Percentiles rank a stretch among this genome's conserved stretches.
Conservation (phyloP, 2,113 vertebrate genomes). For the Craseonycteris thonglongyai region DNA sequence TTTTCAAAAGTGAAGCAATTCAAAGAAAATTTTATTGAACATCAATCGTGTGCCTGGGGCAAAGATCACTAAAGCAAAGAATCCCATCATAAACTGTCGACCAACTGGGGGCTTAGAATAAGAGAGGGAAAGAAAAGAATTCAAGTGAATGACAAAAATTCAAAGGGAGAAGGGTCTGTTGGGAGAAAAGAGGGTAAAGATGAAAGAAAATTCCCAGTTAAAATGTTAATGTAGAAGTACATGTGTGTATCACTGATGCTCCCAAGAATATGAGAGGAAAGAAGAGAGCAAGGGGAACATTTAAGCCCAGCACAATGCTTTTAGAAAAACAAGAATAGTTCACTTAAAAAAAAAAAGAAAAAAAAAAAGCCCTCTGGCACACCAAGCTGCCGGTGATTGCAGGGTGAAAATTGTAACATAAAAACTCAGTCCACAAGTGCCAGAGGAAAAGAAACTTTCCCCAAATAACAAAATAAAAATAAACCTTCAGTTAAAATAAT, state of each 20-base stretch:
- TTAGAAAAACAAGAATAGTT: background rate
- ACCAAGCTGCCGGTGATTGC: conserved; percentile 16
- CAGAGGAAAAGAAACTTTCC: conserved; percentile 64
- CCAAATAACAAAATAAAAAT: conserved; percentile 72
- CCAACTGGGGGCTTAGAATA: background rate
- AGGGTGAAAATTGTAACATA: conserved; percentile 51
- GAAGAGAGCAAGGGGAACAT: background rate
- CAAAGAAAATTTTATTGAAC: background rate
- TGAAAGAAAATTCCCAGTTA: background rate
- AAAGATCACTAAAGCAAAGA: background rate
- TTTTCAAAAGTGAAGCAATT: conserved; percentile 11
- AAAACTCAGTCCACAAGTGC: conserved; percentile 58
- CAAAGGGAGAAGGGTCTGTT: background rate
- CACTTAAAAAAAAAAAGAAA: conserved; percentile 26
- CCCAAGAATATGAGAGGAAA: background rate
- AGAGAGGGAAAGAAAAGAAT: background rate
- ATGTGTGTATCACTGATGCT: background rate
- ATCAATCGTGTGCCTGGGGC: background rate
- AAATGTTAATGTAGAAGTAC: conserved; percentile 36
- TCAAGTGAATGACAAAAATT: background rate
- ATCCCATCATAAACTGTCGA: background rate
- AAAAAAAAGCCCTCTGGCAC: background rate
- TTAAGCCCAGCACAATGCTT: background rate
- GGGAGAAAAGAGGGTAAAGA: background rate
- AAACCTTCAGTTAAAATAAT: conserved; percentile 67